phyloP scores from a whole-genome alignment of 2,797 vertebrate species.

The Betta splendens region DNA sequence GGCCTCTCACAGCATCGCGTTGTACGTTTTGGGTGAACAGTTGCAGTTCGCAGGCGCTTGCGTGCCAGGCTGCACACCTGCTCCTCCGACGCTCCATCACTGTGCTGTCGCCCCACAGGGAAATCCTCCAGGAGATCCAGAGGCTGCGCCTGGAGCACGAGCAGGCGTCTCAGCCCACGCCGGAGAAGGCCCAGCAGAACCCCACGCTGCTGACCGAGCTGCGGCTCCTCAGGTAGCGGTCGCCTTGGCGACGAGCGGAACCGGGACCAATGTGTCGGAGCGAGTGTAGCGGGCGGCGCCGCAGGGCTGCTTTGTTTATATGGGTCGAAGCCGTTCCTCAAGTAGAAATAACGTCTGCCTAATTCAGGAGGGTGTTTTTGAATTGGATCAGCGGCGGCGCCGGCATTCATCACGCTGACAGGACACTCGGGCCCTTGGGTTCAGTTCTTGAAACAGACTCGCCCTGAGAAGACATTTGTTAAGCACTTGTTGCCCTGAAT shows the following conservation, averaged over 20 bases:
- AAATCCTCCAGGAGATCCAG: constrained; percentile 97
- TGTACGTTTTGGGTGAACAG: too few relatives aligned
- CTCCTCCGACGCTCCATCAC: too few relatives aligned
- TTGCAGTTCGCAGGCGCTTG: too few relatives aligned
- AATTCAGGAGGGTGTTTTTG: constrained; percentile 37
- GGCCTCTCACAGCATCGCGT: too few relatives aligned
- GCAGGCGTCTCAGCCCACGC: constrained; percentile 95
- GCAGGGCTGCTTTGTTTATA: constrained; percentile 18
- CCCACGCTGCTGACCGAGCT: constrained; percentile 93
- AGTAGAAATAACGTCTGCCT: constrained; percentile 33
- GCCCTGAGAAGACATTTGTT: constrained; percentile 17
- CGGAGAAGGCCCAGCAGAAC: constrained; percentile 97
- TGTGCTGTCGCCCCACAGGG: constrained; percentile 72
- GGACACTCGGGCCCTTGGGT: constrained; percentile 37
- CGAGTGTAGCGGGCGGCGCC: constrained; percentile 4
- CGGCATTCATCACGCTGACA: constrained; percentile 47
- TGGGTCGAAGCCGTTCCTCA: constrained; percentile 32
- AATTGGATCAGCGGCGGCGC: constrained; percentile 35
- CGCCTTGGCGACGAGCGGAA: background rate
- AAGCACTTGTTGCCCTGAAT: constrained; percentile 33
- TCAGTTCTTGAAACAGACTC: constrained; percentile 40
- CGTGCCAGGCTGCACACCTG: too few relatives aligned
- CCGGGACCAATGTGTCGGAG: too few relatives aligned
- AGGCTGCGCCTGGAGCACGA: constrained; percentile 93
- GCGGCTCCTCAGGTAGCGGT: constrained; percentile 89